Conservation (phyloP, 2,888 invertebrate species). For the Synanthedon andrenaeformis region DNA sequence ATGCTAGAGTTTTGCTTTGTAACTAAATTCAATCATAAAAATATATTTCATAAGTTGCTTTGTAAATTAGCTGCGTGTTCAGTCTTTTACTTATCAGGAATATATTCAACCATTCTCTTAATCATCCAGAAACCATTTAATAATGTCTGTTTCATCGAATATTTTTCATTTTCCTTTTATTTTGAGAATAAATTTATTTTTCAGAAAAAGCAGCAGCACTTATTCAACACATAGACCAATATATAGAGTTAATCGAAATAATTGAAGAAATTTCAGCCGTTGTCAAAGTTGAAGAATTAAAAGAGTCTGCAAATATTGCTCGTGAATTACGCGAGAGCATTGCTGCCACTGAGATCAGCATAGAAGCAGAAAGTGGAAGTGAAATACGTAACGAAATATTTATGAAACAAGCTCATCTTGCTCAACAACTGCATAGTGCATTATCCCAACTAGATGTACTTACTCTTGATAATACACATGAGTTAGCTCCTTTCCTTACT, state of each 20-base stretch:
- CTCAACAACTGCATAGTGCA: conserved; percentile 31
- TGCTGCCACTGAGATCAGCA: conserved; percentile 9
- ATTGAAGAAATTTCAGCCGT: conserved; percentile 42
- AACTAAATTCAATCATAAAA: too few species aligned
- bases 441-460: conserved; percentile 31
- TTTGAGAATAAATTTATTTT: conserved; percentile 10
- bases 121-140: too few species aligned
- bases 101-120: too few species aligned
- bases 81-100: too few species aligned
- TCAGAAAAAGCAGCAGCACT: conserved; percentile 30
- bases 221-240: conserved; percentile 38
- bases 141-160: too few species aligned
- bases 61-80: too few species aligned
- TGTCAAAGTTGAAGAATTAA: conserved; percentile 31
- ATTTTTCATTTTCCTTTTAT: too few species aligned
- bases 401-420: conserved; percentile 22
- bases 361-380: conserved; percentile 7
- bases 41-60: too few species aligned
- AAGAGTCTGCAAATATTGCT: conserved; percentile 33
- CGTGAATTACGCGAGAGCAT: conserved; percentile 35
- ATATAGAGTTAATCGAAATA: conserved; percentile 42
- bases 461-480: conserved; percentile 27
- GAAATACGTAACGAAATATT: conserved; percentile 7
- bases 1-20: too few species aligned
- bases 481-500: conserved; percentile 21